phyloP scores from a whole-genome alignment of 2,797 vertebrate species.

The Notolabrus celidotus region DNA sequence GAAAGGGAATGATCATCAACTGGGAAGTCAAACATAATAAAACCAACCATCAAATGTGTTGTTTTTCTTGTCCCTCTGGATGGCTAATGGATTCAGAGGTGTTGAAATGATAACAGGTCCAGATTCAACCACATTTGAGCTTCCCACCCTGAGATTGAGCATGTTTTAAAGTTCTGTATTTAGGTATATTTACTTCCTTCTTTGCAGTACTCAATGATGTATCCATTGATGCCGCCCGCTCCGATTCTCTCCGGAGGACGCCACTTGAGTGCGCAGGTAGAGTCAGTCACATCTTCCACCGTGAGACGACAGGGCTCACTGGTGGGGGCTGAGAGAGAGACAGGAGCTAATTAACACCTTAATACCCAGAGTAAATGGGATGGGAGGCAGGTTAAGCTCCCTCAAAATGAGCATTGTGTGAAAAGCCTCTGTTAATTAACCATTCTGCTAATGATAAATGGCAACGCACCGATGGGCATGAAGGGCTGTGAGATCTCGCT shows the following conservation, averaged over 20 bases:
- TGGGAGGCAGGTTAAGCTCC: conserved; percentile 62
- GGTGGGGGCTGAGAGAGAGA: conserved; percentile 84
- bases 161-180: too few species aligned
- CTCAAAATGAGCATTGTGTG: conserved; percentile 60
- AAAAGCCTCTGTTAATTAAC: conserved; percentile 68
- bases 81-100: too few species aligned
- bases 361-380: conserved; percentile 54
- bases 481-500: conserved; percentile 90
- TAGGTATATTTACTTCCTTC: conserved; percentile 87
- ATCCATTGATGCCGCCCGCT: conserved; percentile 91
- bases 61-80: too few species aligned
- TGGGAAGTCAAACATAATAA: too few species aligned
- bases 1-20: too few species aligned
- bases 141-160: neutral
- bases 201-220: conserved; percentile 91
- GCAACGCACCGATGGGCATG: conserved; percentile 92
- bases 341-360: conserved; percentile 66
- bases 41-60: too few species aligned
- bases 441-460: conserved; percentile 62
- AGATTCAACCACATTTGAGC: neutral
- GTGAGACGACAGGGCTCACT: conserved; percentile 87
- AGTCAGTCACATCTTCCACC: conserved; percentile 91
- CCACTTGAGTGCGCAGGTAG: conserved; percentile 91
- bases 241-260: conserved; percentile 89
- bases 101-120: neutral